Conservation (phyloP, 2,888 invertebrate genomes). For the Machimus atricapillus region DNA sequence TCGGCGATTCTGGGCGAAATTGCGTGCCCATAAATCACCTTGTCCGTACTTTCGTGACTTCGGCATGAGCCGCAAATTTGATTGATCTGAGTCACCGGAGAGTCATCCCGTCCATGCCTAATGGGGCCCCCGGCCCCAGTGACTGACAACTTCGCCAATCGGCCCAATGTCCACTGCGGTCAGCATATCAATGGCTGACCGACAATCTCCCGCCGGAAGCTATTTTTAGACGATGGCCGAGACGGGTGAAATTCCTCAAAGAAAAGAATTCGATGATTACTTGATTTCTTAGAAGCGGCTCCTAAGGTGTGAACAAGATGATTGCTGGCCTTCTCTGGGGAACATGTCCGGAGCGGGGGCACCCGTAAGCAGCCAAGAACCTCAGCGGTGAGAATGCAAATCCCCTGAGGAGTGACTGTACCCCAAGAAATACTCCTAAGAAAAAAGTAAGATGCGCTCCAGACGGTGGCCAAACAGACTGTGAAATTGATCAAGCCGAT, state of each 20-base stretch:
- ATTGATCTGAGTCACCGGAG: slow-evolving; percentile 20
- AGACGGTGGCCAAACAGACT: slow-evolving; percentile 15
- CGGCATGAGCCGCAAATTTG: not conserved
- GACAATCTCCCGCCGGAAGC: not conserved
- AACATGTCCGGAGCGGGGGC: not conserved
- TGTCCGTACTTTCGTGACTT: not conserved
- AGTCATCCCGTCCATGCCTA: not conserved
- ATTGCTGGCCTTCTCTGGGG: not conserved
- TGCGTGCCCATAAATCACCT: not conserved
- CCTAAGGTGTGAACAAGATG: not conserved
- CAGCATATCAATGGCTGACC: not conserved
- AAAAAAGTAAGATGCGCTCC: not conserved
- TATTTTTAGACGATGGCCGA: not conserved
- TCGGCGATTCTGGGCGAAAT: not conserved
- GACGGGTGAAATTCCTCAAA: slow-evolving; percentile 2
- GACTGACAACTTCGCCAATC: not conserved
- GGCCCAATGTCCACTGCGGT: not conserved
- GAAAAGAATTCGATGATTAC: not conserved
- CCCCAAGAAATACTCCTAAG: not conserved
- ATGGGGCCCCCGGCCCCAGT: not conserved
- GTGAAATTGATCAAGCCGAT: slow-evolving; percentile 12
- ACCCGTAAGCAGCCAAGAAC: not conserved
- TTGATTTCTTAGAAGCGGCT: not conserved
- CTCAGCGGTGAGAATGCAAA: not conserved
- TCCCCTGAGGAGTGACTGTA: not conserved